phyloP scores from a whole-genome alignment of 2,888 invertebrate genomes.

The Merodon equestris region DNA sequence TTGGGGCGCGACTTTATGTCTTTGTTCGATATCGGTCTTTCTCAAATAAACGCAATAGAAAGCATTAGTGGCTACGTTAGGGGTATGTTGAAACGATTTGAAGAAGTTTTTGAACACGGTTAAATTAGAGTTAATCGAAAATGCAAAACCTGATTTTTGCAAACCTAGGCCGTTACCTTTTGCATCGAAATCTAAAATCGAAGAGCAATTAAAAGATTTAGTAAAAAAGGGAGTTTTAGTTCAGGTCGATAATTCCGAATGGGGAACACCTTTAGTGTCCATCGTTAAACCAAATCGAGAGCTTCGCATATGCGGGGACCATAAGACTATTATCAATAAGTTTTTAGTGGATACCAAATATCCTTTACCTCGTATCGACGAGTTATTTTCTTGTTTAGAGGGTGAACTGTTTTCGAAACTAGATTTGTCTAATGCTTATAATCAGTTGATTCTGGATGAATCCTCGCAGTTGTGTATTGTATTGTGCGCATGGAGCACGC shows the following conservation, averaged over 20 bases:
- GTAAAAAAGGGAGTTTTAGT: too few species aligned
- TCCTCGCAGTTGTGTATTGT: constrained; percentile 58
- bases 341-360: constrained; percentile 20
- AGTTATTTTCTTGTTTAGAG: constrained; percentile 25
- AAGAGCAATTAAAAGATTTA: constrained; percentile 26
- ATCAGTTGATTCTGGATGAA: constrained; percentile 72
- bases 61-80: not conserved
- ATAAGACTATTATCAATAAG: constrained; percentile 34
- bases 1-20: constrained; percentile 32
- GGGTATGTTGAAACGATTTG: not conserved
- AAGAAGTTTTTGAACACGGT: constrained; percentile 10
- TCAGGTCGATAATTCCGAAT: constrained; percentile 42
- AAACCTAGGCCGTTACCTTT: constrained; percentile 33
- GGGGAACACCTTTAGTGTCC: constrained; percentile 34
- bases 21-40: constrained; percentile 17
- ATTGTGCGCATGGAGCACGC: constrained; percentile 71
- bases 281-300: constrained; percentile 8
- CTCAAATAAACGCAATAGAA: constrained; percentile 18
- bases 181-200: constrained; percentile 37
- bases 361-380: constrained; percentile 25
- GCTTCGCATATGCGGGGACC: constrained; percentile 37
- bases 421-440: constrained; percentile 72
- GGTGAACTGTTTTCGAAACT: constrained; percentile 67
- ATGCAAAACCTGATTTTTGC: constrained; percentile 26
- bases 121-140: not conserved